Evolutionary conservation across 2,113 vertebrate genomes (phyloP).

Genomic region (Caranx ignobilis): DNA sequence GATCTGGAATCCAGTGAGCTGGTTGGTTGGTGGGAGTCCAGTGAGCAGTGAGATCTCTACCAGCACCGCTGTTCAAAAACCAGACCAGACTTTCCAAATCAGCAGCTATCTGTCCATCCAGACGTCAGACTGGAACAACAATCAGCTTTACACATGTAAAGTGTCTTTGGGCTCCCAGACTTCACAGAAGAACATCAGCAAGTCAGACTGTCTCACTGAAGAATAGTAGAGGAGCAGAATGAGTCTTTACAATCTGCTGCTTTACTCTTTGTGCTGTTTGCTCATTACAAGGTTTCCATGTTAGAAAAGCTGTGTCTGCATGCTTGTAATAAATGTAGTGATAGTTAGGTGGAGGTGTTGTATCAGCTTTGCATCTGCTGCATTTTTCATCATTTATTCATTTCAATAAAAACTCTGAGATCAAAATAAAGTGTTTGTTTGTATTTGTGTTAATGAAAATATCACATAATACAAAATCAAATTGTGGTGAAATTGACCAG

Average conservation of each 20-base stretch:
- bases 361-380: conserved; percentile 24
- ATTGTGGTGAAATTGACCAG: no score
- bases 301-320: conserved; percentile 19
- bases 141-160: conserved; percentile 62
- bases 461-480: no score
- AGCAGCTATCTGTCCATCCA: conserved; percentile 74
- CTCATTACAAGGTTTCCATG: not conserved
- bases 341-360: conserved; percentile 7
- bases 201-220: conserved; percentile 45
- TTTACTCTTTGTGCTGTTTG: conserved; percentile 17
- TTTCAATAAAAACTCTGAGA: not conserved
- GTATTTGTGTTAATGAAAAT: not conserved
- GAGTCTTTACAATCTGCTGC: conserved; percentile 20
- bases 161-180: conserved; percentile 60
- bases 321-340: not conserved
- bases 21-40: conserved; percentile 49
- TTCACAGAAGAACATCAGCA: conserved; percentile 59
- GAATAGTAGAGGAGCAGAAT: not conserved
- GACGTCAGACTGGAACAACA: conserved; percentile 67
- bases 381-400: not conserved
- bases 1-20: no score
- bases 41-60: conserved; percentile 71
- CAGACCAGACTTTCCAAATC: conserved; percentile 73
- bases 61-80: conserved; percentile 64
- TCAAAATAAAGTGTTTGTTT: not conserved